A percentile compares a stretch with the other conserved stretches of the same genome.
Evolutionary conservation across 2,888 invertebrate species (phyloP).

Genomic region (Venusia cambrica): DNA sequence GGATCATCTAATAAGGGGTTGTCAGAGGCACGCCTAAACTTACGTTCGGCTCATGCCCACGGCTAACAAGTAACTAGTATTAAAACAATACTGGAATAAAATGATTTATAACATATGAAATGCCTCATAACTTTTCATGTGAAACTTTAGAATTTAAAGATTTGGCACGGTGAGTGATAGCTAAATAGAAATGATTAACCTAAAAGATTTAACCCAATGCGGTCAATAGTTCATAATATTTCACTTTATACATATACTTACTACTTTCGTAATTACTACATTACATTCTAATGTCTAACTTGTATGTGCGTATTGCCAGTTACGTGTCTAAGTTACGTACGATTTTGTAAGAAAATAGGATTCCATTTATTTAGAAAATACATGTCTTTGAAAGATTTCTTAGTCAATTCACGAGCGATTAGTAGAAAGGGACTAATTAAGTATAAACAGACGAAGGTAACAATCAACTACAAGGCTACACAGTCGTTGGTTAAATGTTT

Average conservation of each 20-base stretch:
- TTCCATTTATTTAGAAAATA: conserved; percentile 75
- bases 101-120: conserved; percentile 30
- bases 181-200: conserved; percentile 36
- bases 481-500: conserved; percentile 62
- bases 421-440: conserved; percentile 60
- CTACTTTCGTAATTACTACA: conserved; percentile 36
- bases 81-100: conserved; percentile 33
- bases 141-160: conserved; percentile 40
- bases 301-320: conserved; percentile 70
- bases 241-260: too few species aligned
- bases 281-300: conserved; percentile 48
- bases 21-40: too few species aligned
- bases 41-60: too few species aligned
- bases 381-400: conserved; percentile 56
- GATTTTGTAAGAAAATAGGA: conserved; percentile 76
- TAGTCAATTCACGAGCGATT: conserved; percentile 63
- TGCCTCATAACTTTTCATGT: conserved; percentile 34
- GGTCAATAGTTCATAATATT: too few species aligned
- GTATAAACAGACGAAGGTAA: conserved; percentile 54
- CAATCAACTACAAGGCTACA: conserved; percentile 63
- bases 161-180: conserved; percentile 65
- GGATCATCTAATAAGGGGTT: too few species aligned
- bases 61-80: too few species aligned
- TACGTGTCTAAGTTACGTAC: conserved; percentile 65
- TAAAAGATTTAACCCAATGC: conserved; percentile 35